Evolutionary conservation across 1,140 invertebrate species (phyloP).

Genomic region (Heliconius hewitsoni): DNA sequence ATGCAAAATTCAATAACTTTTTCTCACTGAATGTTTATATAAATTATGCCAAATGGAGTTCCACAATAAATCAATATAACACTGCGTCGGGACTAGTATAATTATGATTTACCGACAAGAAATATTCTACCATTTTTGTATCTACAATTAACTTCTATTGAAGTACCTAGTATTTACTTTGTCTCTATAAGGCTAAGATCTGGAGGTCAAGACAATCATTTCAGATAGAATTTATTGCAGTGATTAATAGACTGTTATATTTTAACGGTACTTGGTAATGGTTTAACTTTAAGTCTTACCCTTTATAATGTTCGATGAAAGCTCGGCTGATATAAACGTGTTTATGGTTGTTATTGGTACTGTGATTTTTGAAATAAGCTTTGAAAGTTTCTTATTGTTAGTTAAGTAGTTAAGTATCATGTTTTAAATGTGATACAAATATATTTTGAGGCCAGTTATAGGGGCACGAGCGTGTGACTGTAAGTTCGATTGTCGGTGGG

Average conservation of each 20-base stretch:
- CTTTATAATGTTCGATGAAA: conserved; percentile 11
- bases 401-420: too few relatives aligned
- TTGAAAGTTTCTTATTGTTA: background rate
- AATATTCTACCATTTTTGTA: conserved; percentile 34
- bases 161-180: conserved; percentile 26
- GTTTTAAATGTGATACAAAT: background rate
- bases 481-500: too few relatives aligned
- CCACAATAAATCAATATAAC: conserved; percentile 32
- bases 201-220: conserved; percentile 30
- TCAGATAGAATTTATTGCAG: conserved; percentile 22
- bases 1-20: conserved; percentile 16
- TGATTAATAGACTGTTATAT: conserved; percentile 14
- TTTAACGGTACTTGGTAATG: background rate
- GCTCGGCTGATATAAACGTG: background rate
- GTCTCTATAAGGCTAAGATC: conserved; percentile 27
- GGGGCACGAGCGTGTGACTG: too few relatives aligned
- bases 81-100: conserved; percentile 19
- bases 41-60: conserved; percentile 22
- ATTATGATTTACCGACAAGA: conserved; percentile 36
- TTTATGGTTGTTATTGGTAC: background rate
- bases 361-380: background rate
- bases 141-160: conserved; percentile 31
- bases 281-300: background rate
- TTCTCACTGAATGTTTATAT: background rate
- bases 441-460: background rate